Evolutionary conservation across 2,113 vertebrate species (phyloP), one percentile per base, ranked within the genome.

Genomic region (Halichoeres trimaculatus): DNA sequence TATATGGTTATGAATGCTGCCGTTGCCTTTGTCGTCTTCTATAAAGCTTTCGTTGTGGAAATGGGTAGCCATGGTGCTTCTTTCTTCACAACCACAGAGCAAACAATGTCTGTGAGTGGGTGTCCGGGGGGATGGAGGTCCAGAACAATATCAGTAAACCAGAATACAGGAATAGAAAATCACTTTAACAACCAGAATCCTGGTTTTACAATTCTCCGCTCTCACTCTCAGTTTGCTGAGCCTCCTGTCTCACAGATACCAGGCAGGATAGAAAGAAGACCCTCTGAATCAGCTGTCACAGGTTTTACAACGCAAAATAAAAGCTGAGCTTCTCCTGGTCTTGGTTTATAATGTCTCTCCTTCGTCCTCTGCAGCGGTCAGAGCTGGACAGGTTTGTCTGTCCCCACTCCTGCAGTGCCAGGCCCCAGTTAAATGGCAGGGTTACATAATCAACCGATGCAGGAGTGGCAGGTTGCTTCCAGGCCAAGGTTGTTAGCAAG

Each of bases 401-500:
- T 57, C 34, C 19, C 13, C 2, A 5, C 45, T 66, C 58, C 57
- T 64, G 74, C 68, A 62, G 61, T 30, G 22, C 43, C 9, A 13
- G 20, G 65, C 66, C 52, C 53, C 40, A 43, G 54, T 57, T 61
- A 70, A 77, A 65, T 43, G n/a, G 11, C 7, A 3, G 22, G 45
- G 78, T 86, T 90, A 85, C 5, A 61, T 84, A 86, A 86, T 41
- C 48, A 43, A 55, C 34, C 0, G 10, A 48, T 7, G 40, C 71
- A 63, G 71, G 78, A 84, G 80, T 55, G 63, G 75, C 70, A 72
- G 78, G 70, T 85, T 81, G 35, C 47, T 20, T 63, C 45, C 43
- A 84, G 85, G 70, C 41, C 57, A 74, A 68, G 59, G 76, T 55
- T 80, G 73, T 80, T 85, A 70, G 71, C 67, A 56, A 74, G 64